Percentiles rank a stretch among this genome's conserved stretches.
Evolutionary conservation across 2,113 vertebrate genomes (phyloP).

Genomic region (Cyprinus carpio): DNA sequence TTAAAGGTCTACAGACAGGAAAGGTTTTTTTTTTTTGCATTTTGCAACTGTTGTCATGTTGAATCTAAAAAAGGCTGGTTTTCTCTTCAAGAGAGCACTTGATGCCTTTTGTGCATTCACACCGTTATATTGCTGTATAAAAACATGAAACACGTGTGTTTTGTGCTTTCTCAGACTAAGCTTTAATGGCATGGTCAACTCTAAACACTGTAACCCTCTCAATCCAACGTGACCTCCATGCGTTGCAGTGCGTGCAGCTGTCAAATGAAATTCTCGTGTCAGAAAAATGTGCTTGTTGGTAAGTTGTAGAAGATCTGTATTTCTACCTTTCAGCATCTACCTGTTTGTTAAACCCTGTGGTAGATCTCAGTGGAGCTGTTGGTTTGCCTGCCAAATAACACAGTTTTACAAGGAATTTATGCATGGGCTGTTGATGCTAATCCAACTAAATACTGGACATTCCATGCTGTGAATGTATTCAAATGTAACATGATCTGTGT

Average conservation of each 20-base stretch:
- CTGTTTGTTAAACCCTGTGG: not conserved
- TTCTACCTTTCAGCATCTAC: too few species aligned
- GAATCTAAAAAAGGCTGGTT: not conserved
- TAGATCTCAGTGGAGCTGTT: not conserved
- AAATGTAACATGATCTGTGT: not conserved
- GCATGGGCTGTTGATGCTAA: not conserved
- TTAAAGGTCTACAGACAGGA: not conserved
- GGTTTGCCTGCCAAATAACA: constrained; percentile 3
- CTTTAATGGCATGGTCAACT: too few species aligned
- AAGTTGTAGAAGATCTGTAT: too few species aligned
- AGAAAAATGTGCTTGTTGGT: not conserved
- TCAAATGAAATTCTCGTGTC: not conserved
- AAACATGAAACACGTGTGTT: not conserved
- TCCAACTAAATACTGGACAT: not conserved
- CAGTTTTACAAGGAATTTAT: not conserved
- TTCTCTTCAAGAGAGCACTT: not conserved
- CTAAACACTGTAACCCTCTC: not conserved
- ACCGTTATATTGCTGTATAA: not conserved
- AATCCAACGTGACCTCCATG: not conserved
- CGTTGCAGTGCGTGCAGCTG: too few species aligned
- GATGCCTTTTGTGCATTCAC: not conserved
- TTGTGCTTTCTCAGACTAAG: too few species aligned
- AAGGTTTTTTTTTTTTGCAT: too few species aligned
- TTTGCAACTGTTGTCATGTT: too few species aligned
- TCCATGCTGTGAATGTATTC: not conserved